A percentile compares a stretch with the other conserved stretches of the same genome.
Evolutionary conservation across 2,888 invertebrate species (phyloP).

Genomic region (Caenorhabditis wallacei): DNA sequence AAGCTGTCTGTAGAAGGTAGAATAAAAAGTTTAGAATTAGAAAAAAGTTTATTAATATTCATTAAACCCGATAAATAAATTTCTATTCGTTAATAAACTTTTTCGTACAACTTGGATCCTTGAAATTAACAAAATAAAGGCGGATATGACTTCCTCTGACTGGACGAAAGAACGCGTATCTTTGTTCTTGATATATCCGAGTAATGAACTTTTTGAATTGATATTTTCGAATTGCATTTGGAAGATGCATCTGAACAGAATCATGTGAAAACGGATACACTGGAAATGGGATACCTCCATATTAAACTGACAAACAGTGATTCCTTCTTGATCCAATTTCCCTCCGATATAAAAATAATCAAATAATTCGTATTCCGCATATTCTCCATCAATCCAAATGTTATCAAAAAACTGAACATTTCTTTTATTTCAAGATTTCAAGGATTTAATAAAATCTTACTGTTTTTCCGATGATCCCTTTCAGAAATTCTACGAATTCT

Average conservation of each 20-base stretch:
- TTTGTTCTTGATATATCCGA: conserved; percentile 26
- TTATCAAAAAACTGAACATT: conserved; percentile 58
- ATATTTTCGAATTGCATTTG: conserved; percentile 33
- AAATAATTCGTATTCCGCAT: conserved; percentile 66
- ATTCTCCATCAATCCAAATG: conserved; percentile 65
- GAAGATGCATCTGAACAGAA: conserved; percentile 42
- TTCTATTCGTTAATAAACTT: conserved; percentile 48
- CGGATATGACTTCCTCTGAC: conserved; percentile 58
- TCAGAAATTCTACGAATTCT: conserved; percentile 46
- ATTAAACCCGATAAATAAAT: background rate
- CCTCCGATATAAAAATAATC: conserved; percentile 60
- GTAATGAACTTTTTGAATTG: conserved; percentile 46
- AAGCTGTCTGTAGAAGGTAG: no score
- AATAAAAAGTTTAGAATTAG: no score
- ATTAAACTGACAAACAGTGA: conserved; percentile 66
- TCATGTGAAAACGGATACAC: no score
- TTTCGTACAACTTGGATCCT: conserved; percentile 46
- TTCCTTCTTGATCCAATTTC: conserved; percentile 49
- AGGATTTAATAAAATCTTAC: background rate
- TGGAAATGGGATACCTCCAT: conserved; percentile 44
- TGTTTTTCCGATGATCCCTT: conserved; percentile 45
- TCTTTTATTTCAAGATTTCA: no score
- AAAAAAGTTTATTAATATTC: background rate
- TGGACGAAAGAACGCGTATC: conserved; percentile 52
- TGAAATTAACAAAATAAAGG: conserved; percentile 64